phyloP scores from a whole-genome alignment of 2,888 invertebrate species.

The Thera obeliscata region DNA sequence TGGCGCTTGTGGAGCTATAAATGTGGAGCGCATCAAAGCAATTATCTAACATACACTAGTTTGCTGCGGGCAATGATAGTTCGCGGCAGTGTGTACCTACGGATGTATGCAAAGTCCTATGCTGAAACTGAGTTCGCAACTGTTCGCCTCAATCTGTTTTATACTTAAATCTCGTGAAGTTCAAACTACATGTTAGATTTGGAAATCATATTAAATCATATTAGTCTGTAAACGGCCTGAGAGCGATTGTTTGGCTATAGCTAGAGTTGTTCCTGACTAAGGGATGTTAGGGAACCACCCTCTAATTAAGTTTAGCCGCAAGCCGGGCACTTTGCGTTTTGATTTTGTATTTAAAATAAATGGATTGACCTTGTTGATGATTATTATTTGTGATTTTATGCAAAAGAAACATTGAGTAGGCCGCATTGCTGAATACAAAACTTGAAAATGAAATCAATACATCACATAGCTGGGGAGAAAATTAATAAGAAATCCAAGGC shows the following conservation, averaged over 20 bases:
- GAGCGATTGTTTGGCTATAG: constrained; percentile 10
- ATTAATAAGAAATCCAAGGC: constrained; percentile 16
- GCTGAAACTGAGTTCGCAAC: too few species aligned
- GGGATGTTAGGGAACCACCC: constrained; percentile 11
- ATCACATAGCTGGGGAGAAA: constrained; percentile 11
- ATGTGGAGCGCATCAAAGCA: too few species aligned
- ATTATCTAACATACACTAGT: too few species aligned
- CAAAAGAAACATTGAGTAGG: not conserved
- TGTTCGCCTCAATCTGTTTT: too few species aligned
- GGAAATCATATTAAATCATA: constrained; percentile 21
- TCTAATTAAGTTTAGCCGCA: constrained; percentile 15
- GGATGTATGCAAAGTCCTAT: too few species aligned
- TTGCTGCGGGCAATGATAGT: too few species aligned
- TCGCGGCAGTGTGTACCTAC: too few species aligned
- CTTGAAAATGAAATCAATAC: constrained; percentile 15
- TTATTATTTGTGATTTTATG: not conserved
- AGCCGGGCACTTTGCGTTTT: constrained; percentile 6
- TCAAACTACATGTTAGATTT: constrained; percentile 38
- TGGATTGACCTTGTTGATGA: not conserved
- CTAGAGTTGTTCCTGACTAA: constrained; percentile 18
- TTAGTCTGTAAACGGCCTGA: not conserved
- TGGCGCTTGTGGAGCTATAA: too few species aligned
- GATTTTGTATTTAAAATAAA: not conserved
- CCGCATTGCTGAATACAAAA: not conserved
- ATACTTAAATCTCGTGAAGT: too few species aligned